These are phyloP conservation scores for Brachyopa scutellaris DNA, from an alignment of 2,888 invertebrate genomes.

Conservation along the genomic window DNA sequence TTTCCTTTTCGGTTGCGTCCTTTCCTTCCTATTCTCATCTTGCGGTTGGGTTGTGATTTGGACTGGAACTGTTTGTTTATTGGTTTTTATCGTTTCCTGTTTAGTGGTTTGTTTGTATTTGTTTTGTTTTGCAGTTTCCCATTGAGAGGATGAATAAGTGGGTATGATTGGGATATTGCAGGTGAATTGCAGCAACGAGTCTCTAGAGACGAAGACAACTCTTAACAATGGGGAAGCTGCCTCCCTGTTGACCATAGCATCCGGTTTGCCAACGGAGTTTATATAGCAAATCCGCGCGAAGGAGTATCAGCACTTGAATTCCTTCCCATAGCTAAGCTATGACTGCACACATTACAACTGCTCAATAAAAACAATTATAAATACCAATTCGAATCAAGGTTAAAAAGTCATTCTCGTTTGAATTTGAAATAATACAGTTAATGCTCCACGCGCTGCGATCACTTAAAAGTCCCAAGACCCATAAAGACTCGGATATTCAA, in stretches of 20 bases:
- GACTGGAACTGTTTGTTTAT: conserved; percentile 39
- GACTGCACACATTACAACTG: background rate
- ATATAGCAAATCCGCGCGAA: too few species aligned
- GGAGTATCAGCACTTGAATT: too few species aligned
- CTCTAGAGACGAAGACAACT: background rate
- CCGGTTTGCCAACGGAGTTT: background rate
- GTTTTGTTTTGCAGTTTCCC: conserved; percentile 58
- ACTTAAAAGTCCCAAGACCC: conserved; percentile 1
- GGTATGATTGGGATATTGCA: background rate
- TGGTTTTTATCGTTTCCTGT: conserved; percentile 61
- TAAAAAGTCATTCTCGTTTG: background rate
- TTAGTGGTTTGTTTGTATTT: conserved; percentile 57
- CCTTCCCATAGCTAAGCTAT: too few species aligned
- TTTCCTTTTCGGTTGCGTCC: conserved; percentile 54
- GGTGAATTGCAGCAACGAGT: background rate
- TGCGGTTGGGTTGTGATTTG: too few species aligned
- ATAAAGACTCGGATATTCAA: conserved; percentile 39
- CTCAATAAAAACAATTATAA: too few species aligned
- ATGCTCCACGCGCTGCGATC: conserved; percentile 16
- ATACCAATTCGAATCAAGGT: background rate
- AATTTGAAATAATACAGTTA: background rate
- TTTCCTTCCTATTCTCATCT: background rate
- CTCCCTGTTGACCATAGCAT: conserved; percentile 4
- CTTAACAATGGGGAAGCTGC: background rate
- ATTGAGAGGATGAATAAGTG: conserved; percentile 11